Conservation (phyloP, 2,888 invertebrate species). For the Lacanobia oleracea region DNA sequence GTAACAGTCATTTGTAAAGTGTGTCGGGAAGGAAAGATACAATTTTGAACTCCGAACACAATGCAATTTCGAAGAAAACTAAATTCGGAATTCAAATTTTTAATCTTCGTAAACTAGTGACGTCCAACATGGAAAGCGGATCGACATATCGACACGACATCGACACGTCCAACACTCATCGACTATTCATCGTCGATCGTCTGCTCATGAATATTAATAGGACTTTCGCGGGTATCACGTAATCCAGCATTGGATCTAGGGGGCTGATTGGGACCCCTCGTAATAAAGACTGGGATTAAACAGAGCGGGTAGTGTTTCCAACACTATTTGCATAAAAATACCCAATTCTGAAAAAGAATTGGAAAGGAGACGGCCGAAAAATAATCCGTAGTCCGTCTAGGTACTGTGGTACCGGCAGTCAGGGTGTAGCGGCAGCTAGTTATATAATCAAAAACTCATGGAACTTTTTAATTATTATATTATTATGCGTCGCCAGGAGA, state of each 20-base stretch:
- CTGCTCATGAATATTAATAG: slow-evolving; percentile 85
- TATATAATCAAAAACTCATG: too few relatives aligned
- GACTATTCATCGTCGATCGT: slow-evolving; percentile 82
- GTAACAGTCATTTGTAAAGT: background rate
- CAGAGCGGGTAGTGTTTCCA: slow-evolving; percentile 48
- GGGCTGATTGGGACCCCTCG: slow-evolving; percentile 77
- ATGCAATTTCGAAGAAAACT: slow-evolving; percentile 21
- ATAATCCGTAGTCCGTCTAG: background rate
- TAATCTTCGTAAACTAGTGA: slow-evolving; percentile 50
- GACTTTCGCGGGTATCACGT: slow-evolving; percentile 82
- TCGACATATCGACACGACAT: slow-evolving; percentile 65
- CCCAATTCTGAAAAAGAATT: slow-evolving; percentile 28
- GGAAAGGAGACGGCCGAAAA: background rate
- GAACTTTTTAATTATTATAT: too few relatives aligned
- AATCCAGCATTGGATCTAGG: slow-evolving; percentile 76
- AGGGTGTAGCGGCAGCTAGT: too few relatives aligned
- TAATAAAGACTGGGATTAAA: slow-evolving; percentile 69
- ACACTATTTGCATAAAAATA: slow-evolving; percentile 55
- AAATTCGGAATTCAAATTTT: slow-evolving; percentile 8
- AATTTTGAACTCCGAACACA: background rate
- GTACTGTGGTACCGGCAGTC: too few relatives aligned
- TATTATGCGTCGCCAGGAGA: too few relatives aligned
- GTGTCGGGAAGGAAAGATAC: background rate
- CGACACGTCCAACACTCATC: slow-evolving; percentile 72
- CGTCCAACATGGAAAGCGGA: slow-evolving; percentile 55